Evolutionary conservation across 1,140 invertebrate species (phyloP), one percentile per base, ranked within the genome.

Genomic region (Drosophila saltans): DNA sequence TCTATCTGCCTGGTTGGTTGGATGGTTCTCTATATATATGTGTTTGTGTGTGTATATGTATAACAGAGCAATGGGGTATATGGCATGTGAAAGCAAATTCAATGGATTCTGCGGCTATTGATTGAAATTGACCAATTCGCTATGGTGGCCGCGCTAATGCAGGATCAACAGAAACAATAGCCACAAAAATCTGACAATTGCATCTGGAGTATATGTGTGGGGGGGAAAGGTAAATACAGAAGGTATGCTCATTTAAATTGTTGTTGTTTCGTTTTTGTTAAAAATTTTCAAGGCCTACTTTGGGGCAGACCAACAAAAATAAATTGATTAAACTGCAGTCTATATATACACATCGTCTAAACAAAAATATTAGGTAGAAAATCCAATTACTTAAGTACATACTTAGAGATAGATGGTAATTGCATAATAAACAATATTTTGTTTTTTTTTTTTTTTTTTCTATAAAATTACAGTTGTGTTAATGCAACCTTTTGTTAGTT

Each of bases 41-140:
- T n/a, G 41, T 52, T 26, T 39, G n/a, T 6, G 56, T 24, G 65
- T 36, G 40, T 48, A 28, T 48, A 56, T 66, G 36, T 57, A 28
- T 59, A 40, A 5, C 33, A 36, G 6, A 6, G 33, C 33, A 6
- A 36, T 59, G 30, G 52, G 10, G 55, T 43, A 39, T 48, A n/a
- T 57, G 36, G 45, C 45, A 52, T 52, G 45, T 52, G 45, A 24
- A 3, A 26, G 21, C 45, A 66, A 67, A 58, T 72, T 75, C 56
- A 79, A 70, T 80, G 69, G 52, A 74, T 65, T 73, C 66, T 61
- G 72, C 24, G 45, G 60, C 57, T 71, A 67, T 75, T 75, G 72
- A 75, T 75, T 73, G 72, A 75, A 75, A 61, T 73, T 74, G 72
- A 75, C 72, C 72, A 66, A 73, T 75, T 72, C 61, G 61, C 33